Conservation (phyloP, 2,888 invertebrate genomes). For the Coelopa pilipes region DNA sequence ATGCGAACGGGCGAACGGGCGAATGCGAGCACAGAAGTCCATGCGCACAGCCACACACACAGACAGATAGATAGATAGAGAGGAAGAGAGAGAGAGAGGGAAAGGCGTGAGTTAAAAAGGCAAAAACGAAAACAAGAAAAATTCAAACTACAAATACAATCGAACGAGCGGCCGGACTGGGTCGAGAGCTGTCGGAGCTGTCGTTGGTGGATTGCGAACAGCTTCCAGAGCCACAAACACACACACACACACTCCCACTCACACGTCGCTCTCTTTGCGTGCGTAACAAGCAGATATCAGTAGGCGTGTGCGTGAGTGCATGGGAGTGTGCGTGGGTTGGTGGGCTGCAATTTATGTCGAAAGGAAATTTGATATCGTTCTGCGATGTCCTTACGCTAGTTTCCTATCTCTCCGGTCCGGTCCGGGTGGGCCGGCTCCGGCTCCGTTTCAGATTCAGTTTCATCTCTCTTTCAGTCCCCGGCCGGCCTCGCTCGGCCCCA, state of each 20-base stretch:
- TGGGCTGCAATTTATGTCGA: slow-evolving; percentile 22
- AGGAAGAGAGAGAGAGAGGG: slow-evolving; percentile 36
- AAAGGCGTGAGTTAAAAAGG: slow-evolving; percentile 32
- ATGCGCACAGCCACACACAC: slow-evolving; percentile 33
- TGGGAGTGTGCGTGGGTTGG: neutral
- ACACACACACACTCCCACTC: slow-evolving; percentile 19
- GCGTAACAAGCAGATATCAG: neutral
- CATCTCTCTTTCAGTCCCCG: neutral
- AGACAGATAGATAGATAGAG: slow-evolving; percentile 36
- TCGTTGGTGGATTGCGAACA: slow-evolving; percentile 51
- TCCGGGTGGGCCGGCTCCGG: neutral
- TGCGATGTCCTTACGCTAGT: neutral
- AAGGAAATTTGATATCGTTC: slow-evolving; percentile 27
- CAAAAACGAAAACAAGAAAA: too few relatives aligned
- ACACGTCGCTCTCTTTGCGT: slow-evolving; percentile 1
- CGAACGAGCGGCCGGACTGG: slow-evolving; percentile 42
- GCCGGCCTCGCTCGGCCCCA: too few relatives aligned
- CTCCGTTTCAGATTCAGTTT: neutral
- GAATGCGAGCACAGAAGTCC: slow-evolving; percentile 51
- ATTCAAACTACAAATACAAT: slow-evolving; percentile 39
- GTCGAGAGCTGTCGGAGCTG: slow-evolving; percentile 47
- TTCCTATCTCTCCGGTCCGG: neutral
- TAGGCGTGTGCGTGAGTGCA: neutral
- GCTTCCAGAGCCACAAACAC: slow-evolving; percentile 15
- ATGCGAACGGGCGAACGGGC: slow-evolving; percentile 43